Percentiles rank a stretch among this genome's conserved stretches.
Evolutionary conservation across 2,797 vertebrate genomes (phyloP).

Genomic region (Aplochiton taeniatus): DNA sequence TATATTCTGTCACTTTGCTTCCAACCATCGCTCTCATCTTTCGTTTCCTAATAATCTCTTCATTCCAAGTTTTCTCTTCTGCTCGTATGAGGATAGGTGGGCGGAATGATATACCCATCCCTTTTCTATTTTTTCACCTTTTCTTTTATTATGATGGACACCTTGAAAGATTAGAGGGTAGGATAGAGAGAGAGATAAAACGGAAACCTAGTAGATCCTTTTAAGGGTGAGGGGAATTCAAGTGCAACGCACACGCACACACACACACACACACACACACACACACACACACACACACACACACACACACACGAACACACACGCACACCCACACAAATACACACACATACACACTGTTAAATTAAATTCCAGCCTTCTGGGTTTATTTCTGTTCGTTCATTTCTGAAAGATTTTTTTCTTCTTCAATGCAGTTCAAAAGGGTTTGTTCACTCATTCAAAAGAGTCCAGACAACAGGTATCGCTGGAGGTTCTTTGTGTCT

Average conservation of each 20-base stretch:
- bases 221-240: conserved; percentile 39
- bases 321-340: not conserved
- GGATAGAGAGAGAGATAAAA: conserved; percentile 14
- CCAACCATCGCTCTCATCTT: no score
- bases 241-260: conserved; percentile 25
- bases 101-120: no score
- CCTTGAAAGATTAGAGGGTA: conserved; percentile 1
- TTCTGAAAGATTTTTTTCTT: not conserved
- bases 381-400: no score
- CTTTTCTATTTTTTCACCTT: no score
- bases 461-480: not conserved
- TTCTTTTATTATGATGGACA: no score
- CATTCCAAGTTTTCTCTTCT: no score
- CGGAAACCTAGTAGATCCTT: conserved; percentile 15
- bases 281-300: conserved; percentile 2
- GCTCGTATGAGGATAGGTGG: no score
- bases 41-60: no score
- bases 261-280: not conserved
- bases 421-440: not conserved
- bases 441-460: conserved; percentile 7
- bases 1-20: no score
- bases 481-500: not conserved
- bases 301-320: conserved; percentile 5
- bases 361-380: not conserved
- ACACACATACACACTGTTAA: conserved; percentile 3